Conservation (phyloP, 2,797 vertebrate species). For the Sebastes wilsoni region DNA sequence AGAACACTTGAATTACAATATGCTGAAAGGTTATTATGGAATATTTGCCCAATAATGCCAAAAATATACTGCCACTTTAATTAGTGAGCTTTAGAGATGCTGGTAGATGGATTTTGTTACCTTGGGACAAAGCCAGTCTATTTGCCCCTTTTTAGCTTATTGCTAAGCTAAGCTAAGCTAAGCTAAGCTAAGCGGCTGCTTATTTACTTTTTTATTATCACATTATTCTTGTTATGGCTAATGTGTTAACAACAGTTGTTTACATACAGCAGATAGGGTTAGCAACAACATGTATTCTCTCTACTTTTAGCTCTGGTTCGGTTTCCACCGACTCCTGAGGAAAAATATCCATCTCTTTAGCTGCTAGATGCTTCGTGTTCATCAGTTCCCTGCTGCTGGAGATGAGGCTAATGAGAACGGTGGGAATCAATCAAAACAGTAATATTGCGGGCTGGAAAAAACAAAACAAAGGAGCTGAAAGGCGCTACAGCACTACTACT, state of each 20-base stretch:
- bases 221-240: background rate
- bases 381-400: background rate
- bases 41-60: too few species aligned
- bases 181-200: background rate
- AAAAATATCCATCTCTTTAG: background rate
- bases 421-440: background rate
- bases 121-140: too few species aligned
- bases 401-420: background rate
- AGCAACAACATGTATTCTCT: background rate
- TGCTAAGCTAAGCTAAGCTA: background rate
- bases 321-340: background rate
- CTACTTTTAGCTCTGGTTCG: background rate
- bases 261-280: background rate
- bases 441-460: background rate
- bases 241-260: background rate
- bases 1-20: too few species aligned
- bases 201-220: background rate
- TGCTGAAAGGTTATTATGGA: too few species aligned
- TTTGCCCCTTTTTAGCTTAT: too few species aligned
- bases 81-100: background rate
- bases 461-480: background rate
- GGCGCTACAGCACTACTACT: background rate
- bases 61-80: too few species aligned
- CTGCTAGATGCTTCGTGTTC: too few species aligned
- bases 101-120: background rate